A percentile compares a stretch with the other conserved stretches of the same genome.
phyloP scores from a whole-genome alignment of 2,888 invertebrate genomes.

The Crepidodera aurea region DNA sequence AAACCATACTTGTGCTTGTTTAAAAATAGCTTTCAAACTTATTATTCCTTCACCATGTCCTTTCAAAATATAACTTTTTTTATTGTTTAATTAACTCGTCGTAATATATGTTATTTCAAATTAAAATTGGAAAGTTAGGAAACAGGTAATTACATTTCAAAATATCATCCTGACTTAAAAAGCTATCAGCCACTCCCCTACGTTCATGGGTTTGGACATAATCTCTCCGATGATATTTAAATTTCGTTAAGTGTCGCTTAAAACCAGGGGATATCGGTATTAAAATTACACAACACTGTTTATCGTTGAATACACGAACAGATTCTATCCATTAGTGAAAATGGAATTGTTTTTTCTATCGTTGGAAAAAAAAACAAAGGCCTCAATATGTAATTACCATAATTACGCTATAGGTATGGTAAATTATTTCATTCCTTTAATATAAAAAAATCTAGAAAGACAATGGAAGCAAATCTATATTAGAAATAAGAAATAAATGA shows the following conservation, averaged over 20 bases:
- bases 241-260: slow-evolving; percentile 12
- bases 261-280: not conserved
- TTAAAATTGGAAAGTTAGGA: not conserved
- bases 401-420: too few species aligned
- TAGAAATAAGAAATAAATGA: too few species aligned
- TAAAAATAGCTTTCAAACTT: too few species aligned
- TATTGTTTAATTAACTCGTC: too few species aligned
- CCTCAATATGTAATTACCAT: too few species aligned
- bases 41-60: too few species aligned
- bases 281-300: not conserved
- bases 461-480: too few species aligned
- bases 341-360: not conserved
- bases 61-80: too few species aligned
- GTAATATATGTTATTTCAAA: too few species aligned
- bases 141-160: not conserved
- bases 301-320: slow-evolving; percentile 5
- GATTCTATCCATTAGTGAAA: not conserved
- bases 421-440: too few species aligned
- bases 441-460: too few species aligned
- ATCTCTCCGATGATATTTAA: slow-evolving; percentile 10
- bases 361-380: not conserved
- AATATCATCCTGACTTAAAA: not conserved
- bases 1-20: too few species aligned
- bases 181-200: slow-evolving; percentile 7
- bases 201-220: not conserved